These are phyloP conservation scores for Chloromyia formosa DNA, from an alignment of 2,888 invertebrate genomes.

Conservation along the genomic window DNA sequence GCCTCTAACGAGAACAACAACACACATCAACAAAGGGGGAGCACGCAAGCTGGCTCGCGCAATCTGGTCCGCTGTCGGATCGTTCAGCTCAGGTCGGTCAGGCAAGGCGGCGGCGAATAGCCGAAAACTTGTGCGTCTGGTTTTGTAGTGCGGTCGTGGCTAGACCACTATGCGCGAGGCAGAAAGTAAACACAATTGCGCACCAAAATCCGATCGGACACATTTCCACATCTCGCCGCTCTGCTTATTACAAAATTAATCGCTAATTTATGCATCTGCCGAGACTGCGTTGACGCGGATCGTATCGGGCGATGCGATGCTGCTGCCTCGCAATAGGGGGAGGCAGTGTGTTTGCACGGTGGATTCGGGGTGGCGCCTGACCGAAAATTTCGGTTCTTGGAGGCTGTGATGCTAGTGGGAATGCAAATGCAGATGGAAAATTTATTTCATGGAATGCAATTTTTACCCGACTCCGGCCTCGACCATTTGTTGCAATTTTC, in stretches of 20 bases:
- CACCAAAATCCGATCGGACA: constrained; percentile 41
- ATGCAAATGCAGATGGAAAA: background rate
- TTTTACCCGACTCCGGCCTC: constrained; percentile 59
- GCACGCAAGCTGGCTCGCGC: background rate
- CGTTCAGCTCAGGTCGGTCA: background rate
- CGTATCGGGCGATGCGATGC: background rate
- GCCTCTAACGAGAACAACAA: too few relatives aligned
- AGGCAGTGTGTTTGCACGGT: background rate
- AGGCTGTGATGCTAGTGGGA: too few relatives aligned
- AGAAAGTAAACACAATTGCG: constrained; percentile 49
- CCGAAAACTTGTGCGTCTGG: constrained; percentile 36
- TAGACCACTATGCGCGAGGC: too few relatives aligned
- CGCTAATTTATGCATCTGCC: constrained; percentile 13
- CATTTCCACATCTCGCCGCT: background rate
- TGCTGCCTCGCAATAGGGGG: background rate
- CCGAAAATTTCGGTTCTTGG: background rate
- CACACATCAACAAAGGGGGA: too few relatives aligned
- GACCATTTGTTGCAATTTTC: constrained; percentile 60
- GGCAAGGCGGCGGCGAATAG: background rate
- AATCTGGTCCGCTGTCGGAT: background rate
- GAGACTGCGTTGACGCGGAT: background rate
- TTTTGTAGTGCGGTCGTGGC: constrained; percentile 7
- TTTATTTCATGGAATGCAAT: constrained; percentile 44
- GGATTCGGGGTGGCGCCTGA: background rate
- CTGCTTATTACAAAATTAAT: constrained; percentile 23